A percentile compares a stretch with the other conserved stretches of the same genome.
Evolutionary conservation across 2,113 vertebrate species (phyloP).

Genomic region (Candoia aspera): DNA sequence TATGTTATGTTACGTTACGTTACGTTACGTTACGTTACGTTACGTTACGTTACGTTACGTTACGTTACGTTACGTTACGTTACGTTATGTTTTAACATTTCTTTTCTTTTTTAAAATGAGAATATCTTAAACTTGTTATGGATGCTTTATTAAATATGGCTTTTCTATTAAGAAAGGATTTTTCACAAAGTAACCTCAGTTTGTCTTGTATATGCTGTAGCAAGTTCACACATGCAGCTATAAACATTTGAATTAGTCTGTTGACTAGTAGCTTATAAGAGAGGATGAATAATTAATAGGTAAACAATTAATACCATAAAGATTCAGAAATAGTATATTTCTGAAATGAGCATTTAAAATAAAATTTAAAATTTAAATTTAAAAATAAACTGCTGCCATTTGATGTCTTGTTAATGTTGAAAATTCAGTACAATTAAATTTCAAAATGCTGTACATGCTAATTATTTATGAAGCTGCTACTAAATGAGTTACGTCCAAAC

Average conservation of each 20-base stretch:
- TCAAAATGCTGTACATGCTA: constrained; percentile 9
- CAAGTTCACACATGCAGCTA: neutral
- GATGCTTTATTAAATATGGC: neutral
- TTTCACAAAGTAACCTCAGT: neutral
- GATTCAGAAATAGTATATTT: constrained; percentile 6
- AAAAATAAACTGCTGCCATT: constrained; percentile 18
- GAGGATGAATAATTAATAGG: neutral
- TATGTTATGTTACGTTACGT: too few relatives aligned
- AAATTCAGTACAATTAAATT: constrained; percentile 6
- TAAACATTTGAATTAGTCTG: constrained; percentile 8
- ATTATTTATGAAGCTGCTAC: constrained; percentile 25
- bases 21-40: too few relatives aligned
- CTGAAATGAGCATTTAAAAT: neutral
- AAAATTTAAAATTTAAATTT: too few relatives aligned
- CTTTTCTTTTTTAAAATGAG: too few relatives aligned
- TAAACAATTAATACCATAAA: neutral
- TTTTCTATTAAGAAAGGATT: constrained; percentile 27
- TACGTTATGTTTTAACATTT: too few relatives aligned
- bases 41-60: too few relatives aligned
- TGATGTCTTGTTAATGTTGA: constrained; percentile 25
- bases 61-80: too few relatives aligned
- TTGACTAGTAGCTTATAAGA: constrained; percentile 14
- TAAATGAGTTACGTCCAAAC: constrained; percentile 10
- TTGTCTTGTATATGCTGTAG: constrained; percentile 12
- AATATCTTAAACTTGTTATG: too few relatives aligned